Evolutionary conservation across 2,113 vertebrate genomes (phyloP), one percentile per base, ranked within the genome.

Genomic region (Gymnogyps californianus): DNA sequence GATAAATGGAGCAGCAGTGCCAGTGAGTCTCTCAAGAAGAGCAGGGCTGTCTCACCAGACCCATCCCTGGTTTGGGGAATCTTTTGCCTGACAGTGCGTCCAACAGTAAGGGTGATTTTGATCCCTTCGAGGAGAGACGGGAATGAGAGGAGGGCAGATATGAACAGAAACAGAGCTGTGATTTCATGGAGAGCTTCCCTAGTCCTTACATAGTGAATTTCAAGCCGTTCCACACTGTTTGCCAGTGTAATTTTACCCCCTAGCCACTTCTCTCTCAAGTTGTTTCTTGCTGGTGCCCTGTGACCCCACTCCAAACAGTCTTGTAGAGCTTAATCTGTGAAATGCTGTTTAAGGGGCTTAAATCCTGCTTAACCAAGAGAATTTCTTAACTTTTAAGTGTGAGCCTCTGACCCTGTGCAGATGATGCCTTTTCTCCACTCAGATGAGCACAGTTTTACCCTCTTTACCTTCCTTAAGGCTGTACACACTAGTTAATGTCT

Each of bases 81-180:
- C 26, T 28, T 16, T 26, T 14, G 29, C 55, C 38, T 40, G 55
- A 6, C 16, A 10, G 32, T 7, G 38, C 25, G 80, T 47, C 64
- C 0, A 3, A 16, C 0, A 1, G 13, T 22, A 10, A 16, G 46
- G n/a, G 80, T 9, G 29, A 19, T 20, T 18, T 24, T 65, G 49
- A 13, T 51, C 66, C 19, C 19, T 58, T 38, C 0, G 6, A n/a
- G 55, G 57, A 52, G 52, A 44, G 52, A 32, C 1, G 6, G 47
- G 38, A 40, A 29, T 3, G 46, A 62, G 64, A n/a, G 34, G 20
- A 55, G 47, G 47, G 55, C 40, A 26, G 26, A 9, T 42, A 9
- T 1, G 58, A 24, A 13, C 31, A 19, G 47, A 25, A 57, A 4
- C 26, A 44, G 62, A 34, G 51, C 32, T 52, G 44, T 51, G 44